Evolutionary conservation across 1,140 invertebrate species (phyloP).

Genomic region (Hestina assimilis): DNA sequence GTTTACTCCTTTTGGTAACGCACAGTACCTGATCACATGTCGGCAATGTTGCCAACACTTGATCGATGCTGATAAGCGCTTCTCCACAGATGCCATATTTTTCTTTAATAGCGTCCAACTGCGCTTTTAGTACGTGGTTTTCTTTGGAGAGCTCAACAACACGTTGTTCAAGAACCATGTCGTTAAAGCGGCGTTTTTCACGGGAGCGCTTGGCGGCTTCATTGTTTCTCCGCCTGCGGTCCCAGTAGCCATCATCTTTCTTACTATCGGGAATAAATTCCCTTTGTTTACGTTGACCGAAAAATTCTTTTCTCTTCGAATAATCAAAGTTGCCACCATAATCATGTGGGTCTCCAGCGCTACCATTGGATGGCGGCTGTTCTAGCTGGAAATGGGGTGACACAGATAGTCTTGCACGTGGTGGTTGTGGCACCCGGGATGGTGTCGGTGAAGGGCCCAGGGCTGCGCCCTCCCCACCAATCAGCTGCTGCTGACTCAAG

Average conservation of each 20-base stretch:
- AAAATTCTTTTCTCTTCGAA: constrained; percentile 85
- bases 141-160: constrained; percentile 97
- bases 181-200: constrained; percentile 96
- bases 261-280: constrained; percentile 98
- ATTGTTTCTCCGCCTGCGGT: constrained; percentile 95
- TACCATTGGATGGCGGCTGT: constrained; percentile 53
- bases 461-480: constrained; percentile 54
- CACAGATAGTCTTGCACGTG: constrained; percentile 60
- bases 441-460: constrained; percentile 54
- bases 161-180: constrained; percentile 96
- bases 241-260: constrained; percentile 99
- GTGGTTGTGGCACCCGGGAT: constrained; percentile 50
- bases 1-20: constrained; percentile 88
- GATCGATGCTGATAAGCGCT: constrained; percentile 90
- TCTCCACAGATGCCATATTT: constrained; percentile 95
- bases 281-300: constrained; percentile 93
- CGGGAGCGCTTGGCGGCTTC: constrained; percentile 96
- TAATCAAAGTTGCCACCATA: constrained; percentile 77
- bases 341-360: constrained; percentile 67
- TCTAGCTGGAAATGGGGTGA: constrained; percentile 68
- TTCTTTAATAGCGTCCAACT: constrained; percentile 94
- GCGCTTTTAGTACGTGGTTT: constrained; percentile 94
- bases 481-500: constrained; percentile 83
- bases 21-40: constrained; percentile 90
- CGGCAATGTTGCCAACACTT: constrained; percentile 90